Conservation (phyloP, 2,113 vertebrate genomes). For the Neogobius melanostomus region DNA sequence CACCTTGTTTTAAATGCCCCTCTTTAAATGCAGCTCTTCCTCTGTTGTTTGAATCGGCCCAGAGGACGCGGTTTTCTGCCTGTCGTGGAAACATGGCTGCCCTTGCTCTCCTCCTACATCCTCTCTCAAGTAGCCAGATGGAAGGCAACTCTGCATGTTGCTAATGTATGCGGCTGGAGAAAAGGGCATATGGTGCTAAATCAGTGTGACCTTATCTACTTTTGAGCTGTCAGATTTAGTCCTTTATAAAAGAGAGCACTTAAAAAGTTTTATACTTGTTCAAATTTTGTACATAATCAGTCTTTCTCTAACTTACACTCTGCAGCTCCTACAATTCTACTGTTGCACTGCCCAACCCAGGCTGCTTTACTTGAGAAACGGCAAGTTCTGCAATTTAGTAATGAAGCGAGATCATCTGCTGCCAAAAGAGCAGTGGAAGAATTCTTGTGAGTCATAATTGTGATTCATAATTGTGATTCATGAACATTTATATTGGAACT, state of each 20-base stretch:
- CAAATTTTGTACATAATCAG: not conserved
- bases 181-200: constrained; percentile 74
- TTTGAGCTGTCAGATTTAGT: not conserved
- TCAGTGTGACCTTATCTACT: constrained; percentile 42
- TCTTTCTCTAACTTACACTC: not conserved
- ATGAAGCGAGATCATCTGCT: no score
- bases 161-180: constrained; percentile 60
- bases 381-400: no score
- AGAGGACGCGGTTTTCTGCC: constrained; percentile 30
- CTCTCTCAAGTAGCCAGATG: constrained; percentile 66
- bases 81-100: constrained; percentile 38
- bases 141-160: constrained; percentile 54
- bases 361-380: no score
- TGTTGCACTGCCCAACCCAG: no score
- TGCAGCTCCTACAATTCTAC: no score
- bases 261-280: not conserved
- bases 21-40: constrained; percentile 24
- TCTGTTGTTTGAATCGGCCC: constrained; percentile 37
- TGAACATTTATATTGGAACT: not conserved
- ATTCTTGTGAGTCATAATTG: no score
- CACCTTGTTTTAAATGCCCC: not conserved
- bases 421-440: no score
- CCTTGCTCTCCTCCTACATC: constrained; percentile 40
- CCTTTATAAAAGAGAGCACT: not conserved
- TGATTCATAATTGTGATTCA: not conserved